Percentiles rank a stretch among this genome's conserved stretches.
phyloP scores from a whole-genome alignment of 2,113 vertebrate genomes.

The Thalassarche chlororhynchos region DNA sequence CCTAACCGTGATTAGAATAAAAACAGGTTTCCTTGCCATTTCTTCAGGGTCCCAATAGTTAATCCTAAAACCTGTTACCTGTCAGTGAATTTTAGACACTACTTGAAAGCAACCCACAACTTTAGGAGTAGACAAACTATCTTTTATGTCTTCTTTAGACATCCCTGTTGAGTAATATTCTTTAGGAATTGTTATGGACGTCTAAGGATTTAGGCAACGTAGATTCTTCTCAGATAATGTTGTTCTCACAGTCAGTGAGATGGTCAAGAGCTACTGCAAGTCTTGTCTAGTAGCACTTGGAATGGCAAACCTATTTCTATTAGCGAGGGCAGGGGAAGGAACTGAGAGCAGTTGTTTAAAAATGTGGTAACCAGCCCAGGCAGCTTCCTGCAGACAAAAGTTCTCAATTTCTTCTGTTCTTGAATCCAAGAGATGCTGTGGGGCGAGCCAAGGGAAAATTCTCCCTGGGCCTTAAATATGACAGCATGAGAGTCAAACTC shows the following conservation, averaged over 20 bases:
- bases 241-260: neutral
- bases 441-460: neutral
- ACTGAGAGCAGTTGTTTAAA: neutral
- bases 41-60: neutral
- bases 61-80: neutral
- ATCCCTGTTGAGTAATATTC: neutral
- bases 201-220: neutral
- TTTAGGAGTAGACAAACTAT: neutral
- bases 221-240: neutral
- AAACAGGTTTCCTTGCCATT: neutral
- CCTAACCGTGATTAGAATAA: neutral
- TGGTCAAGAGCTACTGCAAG: neutral
- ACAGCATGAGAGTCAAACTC: neutral
- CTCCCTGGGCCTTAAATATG: neutral
- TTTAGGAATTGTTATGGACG: neutral
- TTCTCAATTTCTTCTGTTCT: neutral
- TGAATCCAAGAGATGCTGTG: neutral
- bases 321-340: neutral
- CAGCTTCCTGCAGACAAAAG: neutral
- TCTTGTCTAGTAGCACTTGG: neutral
- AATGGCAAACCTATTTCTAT: neutral
- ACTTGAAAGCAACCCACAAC: neutral
- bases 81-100: neutral
- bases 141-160: neutral
- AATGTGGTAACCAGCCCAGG: neutral